These are phyloP conservation scores for Drosophila bocqueti DNA, from an alignment of 1,140 invertebrate species.

Conservation along the genomic window DNA sequence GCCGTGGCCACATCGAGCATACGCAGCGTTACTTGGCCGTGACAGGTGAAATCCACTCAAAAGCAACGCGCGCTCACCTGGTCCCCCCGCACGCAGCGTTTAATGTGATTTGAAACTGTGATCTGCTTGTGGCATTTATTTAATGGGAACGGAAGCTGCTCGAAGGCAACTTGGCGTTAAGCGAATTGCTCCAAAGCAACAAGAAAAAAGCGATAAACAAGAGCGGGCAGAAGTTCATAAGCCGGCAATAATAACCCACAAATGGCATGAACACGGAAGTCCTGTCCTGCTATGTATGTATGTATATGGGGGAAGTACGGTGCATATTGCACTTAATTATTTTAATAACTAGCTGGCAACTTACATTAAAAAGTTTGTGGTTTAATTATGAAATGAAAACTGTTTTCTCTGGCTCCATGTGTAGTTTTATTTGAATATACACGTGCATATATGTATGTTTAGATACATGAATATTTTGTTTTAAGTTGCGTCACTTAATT, in stretches of 20 bases:
- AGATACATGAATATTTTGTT: background rate
- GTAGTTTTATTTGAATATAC: background rate
- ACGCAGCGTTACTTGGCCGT: conserved; percentile 51
- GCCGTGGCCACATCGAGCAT: conserved; percentile 42
- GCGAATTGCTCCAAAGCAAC: conserved; percentile 26
- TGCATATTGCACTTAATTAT: background rate
- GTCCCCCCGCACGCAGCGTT: conserved; percentile 18
- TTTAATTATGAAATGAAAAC: conserved; percentile 1
- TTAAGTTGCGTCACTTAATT: conserved; percentile 11
- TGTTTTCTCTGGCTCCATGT: background rate
- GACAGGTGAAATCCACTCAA: conserved; percentile 54
- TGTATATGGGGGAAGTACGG: no score
- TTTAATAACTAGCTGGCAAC: conserved; percentile 1
- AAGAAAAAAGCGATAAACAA: conserved; percentile 1
- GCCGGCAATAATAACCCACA: conserved; percentile 9
- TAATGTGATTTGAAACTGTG: conserved; percentile 73
- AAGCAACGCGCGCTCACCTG: conserved; percentile 16
- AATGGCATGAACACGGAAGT: conserved; percentile 8
- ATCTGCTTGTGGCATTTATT: conserved; percentile 78
- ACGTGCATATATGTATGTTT: background rate
- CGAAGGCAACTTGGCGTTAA: conserved; percentile 50
- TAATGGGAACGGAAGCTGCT: conserved; percentile 59
- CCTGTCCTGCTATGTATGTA: background rate
- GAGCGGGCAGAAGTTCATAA: background rate
- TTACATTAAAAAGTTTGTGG: conserved; percentile 3